phyloP scores from a whole-genome alignment of 1,140 invertebrate genomes.

The Formica selysi region DNA sequence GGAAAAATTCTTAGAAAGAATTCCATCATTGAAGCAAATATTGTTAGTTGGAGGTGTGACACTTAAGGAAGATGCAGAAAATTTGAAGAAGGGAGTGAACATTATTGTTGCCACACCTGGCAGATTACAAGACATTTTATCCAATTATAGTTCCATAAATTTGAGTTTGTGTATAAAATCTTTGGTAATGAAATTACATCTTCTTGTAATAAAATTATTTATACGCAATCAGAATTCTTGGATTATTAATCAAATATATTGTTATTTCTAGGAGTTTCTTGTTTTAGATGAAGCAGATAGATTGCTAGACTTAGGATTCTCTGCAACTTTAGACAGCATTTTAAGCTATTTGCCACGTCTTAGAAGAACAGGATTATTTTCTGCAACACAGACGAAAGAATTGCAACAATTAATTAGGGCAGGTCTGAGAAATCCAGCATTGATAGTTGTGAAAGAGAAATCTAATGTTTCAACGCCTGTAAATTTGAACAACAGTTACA shows the following conservation, averaged over 20 bases:
- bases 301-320: constrained; percentile 97
- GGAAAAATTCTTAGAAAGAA: constrained; percentile 87
- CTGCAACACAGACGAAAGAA: constrained; percentile 99
- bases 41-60: constrained; percentile 95
- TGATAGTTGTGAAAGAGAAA: constrained; percentile 96
- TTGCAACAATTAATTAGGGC: constrained; percentile 96
- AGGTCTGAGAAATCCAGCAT: constrained; percentile 97
- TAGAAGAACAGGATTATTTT: constrained; percentile 98
- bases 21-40: constrained; percentile 86
- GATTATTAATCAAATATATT: constrained; percentile 11
- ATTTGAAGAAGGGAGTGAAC: constrained; percentile 92
- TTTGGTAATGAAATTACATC: constrained; percentile 87
- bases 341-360: constrained; percentile 96
- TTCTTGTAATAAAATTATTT: constrained; percentile 5
- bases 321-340: constrained; percentile 95
- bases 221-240: neutral
- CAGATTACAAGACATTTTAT: constrained; percentile 95
- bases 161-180: constrained; percentile 90
- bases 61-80: constrained; percentile 90
- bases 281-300: constrained; percentile 99
- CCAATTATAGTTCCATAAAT: constrained; percentile 89
- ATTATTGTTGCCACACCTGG: constrained; percentile 97
- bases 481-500: constrained; percentile 94
- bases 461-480: constrained; percentile 92
- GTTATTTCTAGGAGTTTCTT: constrained; percentile 91